These are phyloP conservation scores for Thinocorus orbignyianus DNA, from an alignment of 2,113 vertebrate genomes.

Conservation along the genomic window DNA sequence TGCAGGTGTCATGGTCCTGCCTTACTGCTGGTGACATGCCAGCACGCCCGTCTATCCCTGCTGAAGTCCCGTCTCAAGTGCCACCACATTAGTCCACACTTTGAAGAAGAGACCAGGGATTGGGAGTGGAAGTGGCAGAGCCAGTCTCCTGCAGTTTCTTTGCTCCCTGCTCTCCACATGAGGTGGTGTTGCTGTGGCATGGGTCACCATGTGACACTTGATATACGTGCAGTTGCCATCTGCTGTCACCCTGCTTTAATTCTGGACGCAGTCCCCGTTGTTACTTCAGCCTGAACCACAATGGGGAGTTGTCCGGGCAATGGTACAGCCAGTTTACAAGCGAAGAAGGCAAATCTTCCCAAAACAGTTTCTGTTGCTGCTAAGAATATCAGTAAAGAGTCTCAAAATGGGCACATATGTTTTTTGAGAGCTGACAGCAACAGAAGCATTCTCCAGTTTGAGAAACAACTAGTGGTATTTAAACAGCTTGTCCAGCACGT, in stretches of 20 bases:
- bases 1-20: too few relatives aligned
- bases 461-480: not conserved
- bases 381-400: not conserved
- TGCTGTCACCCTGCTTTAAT: rapidly evolving
- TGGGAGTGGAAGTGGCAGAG: not conserved
- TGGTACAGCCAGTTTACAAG: not conserved
- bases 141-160: not conserved
- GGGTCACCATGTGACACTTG: not conserved
- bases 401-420: not conserved
- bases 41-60: rapidly evolving
- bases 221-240: not conserved
- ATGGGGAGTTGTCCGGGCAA: not conserved
- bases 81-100: not conserved
- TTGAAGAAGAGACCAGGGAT: not conserved
- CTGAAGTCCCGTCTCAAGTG: not conserved
- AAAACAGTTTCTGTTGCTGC: not conserved
- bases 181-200: not conserved
- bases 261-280: rapidly evolving
- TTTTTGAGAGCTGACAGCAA: not conserved
- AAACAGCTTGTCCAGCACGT: not conserved
- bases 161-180: not conserved
- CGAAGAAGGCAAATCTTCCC: not conserved
- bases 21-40: rapidly evolving
- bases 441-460: not conserved
- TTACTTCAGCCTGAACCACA: not conserved